Base-by-base conservation (phyloP, 2,888 invertebrate genomes). In the Caenorhabditis becei region DNA sequence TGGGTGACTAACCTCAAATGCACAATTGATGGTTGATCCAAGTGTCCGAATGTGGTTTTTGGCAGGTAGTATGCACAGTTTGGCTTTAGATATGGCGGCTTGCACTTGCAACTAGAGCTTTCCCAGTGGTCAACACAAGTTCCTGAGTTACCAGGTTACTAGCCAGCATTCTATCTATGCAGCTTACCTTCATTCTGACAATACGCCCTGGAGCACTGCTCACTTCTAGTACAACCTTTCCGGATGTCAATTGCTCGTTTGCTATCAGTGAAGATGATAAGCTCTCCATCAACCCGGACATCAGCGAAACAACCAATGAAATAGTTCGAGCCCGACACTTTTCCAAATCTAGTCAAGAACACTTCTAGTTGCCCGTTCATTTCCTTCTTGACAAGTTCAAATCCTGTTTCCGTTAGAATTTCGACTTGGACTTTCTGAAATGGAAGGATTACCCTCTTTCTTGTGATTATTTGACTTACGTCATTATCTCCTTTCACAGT, bases 281-380 rank as follows among this genome's bases (percentile, higher is more conserved):
- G 58, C 5, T 74, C 67, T 20, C 69, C 78, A 61, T 84, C 86
- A 11, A 86, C 80, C 20, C 66, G 49, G n/a, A 87, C 86, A 72
- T 88, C 88, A n/a, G 88, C 71, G 20, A 90, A 65, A 69, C 90
- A 90, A 4, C 90, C 90, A 8, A 86, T 75, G 44, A 89, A 87
- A 20, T 77, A 66, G 35, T 75, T 58, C 2, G 62, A 51, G 0
- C 83, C 80, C 18, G 83, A 82, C 14, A 81, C 67, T 53, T 83
- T 84, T 74, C 86, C 84, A 47, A 86, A 81, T 53, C 84, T 69
- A 0, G 80, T 80, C 24, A 75, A n/a, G 23, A 80, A 80, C 11
- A 80, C 75, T 35, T 75, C 80, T n/a, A 75, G 32, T 26, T 66
- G 66, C 7, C 69, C 62, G 2, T 20, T 20, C 0, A 80, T 11